Conservation (phyloP, 2,888 invertebrate species). For the Pristionchus maxplancki region DNA sequence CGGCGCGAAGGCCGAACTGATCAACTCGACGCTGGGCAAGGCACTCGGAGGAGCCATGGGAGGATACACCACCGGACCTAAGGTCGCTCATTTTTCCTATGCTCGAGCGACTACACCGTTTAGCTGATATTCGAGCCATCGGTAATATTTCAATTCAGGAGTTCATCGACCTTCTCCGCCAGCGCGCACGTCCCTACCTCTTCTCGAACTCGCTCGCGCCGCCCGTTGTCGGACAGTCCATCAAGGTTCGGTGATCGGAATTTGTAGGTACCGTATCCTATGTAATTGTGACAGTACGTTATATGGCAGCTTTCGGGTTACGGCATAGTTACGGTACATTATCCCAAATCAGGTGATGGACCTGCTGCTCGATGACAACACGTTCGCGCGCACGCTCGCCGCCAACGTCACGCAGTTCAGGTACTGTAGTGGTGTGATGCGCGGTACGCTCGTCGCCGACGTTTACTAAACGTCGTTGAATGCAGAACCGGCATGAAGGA, state of each 20-base stretch:
- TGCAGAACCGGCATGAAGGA: conserved; percentile 85
- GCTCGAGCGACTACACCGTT: too few relatives aligned
- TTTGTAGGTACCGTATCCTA: not conserved
- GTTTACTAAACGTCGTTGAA: conserved; percentile 84
- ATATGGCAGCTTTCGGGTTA: conserved; percentile 76
- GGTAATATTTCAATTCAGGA: not conserved
- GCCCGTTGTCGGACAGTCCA: conserved; percentile 87
- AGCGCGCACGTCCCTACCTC: conserved; percentile 81
- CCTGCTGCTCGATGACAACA: conserved; percentile 80
- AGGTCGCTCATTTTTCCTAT: too few relatives aligned
- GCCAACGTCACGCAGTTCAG: conserved; percentile 83
- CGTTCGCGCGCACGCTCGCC: conserved; percentile 83
- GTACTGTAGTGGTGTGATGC: conserved; percentile 4
- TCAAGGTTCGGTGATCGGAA: conserved; percentile 83
- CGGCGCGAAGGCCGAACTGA: conserved; percentile 84
- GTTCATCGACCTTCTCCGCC: conserved; percentile 52
- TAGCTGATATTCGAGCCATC: too few relatives aligned
- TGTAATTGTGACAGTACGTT: not conserved
- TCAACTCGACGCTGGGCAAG: conserved; percentile 93
- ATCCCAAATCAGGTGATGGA: conserved; percentile 81
- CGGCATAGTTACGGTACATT: too few relatives aligned
- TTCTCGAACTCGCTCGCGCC: conserved; percentile 93
- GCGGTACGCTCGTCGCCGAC: conserved; percentile 55
- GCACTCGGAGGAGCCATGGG: conserved; percentile 89
- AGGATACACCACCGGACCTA: conserved; percentile 70